Conservation (phyloP, 2,113 vertebrate species). For the Gorilla gorilla region DNA sequence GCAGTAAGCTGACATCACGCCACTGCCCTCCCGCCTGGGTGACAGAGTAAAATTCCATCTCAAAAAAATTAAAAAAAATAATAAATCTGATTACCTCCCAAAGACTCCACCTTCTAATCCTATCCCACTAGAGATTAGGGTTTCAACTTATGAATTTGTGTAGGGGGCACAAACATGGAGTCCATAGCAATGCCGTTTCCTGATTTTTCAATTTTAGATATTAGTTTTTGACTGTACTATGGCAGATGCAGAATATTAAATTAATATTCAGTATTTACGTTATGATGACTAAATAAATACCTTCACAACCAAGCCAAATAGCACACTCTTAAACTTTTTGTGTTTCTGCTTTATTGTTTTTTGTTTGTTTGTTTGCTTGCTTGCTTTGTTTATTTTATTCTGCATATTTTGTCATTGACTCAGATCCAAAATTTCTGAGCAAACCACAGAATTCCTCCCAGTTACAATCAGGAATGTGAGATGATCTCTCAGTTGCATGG, state of each 20-base stretch:
- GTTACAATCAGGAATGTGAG: not conserved
- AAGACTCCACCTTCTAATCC: not conserved
- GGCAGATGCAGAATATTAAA: not conserved
- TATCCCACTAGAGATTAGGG: not conserved
- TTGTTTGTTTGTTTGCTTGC: not conserved
- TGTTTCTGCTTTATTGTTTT: not conserved
- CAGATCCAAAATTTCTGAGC: not conserved
- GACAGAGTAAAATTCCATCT: no score
- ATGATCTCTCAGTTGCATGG: not conserved
- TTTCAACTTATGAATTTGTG: not conserved
- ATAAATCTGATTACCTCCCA: not conserved
- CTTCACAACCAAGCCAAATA: not conserved
- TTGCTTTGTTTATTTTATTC: not conserved
- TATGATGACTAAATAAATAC: not conserved
- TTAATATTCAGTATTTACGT: not conserved
- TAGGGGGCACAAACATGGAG: not conserved
- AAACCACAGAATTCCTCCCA: not conserved
- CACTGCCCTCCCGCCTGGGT: no score
- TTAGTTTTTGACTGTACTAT: not conserved
- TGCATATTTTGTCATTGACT: not conserved
- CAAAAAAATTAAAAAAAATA: no score
- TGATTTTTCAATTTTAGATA: not conserved
- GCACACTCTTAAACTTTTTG: not conserved
- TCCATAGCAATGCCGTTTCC: not conserved
- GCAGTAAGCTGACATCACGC: no score